A percentile compares a stretch with the other conserved stretches of the same genome.
Evolutionary conservation across 1,140 invertebrate species (phyloP).

Genomic region (Drosophila sechellia): DNA sequence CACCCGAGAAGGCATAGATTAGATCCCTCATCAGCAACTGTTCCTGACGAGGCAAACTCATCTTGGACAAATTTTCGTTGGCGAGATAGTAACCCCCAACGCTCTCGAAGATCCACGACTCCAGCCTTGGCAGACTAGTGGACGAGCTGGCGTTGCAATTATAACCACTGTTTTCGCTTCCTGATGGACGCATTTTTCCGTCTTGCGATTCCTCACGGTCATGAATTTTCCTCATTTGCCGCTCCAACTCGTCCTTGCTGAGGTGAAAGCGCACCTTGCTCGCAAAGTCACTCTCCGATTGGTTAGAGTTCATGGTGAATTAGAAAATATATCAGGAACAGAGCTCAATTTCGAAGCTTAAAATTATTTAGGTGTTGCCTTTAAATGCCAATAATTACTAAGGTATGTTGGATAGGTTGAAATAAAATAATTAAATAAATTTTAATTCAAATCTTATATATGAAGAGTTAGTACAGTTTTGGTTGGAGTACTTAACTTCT

Average conservation of each 20-base stretch:
- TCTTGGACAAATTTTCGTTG: constrained; percentile 46
- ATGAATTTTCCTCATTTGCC: constrained; percentile 20
- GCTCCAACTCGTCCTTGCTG: constrained; percentile 33
- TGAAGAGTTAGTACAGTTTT: too few relatives aligned
- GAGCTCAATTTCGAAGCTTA: background rate
- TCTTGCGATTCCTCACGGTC: background rate
- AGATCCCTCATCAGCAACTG: constrained; percentile 54
- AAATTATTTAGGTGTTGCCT: background rate
- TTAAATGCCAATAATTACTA: background rate
- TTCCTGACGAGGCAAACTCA: constrained; percentile 45
- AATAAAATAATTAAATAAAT: background rate
- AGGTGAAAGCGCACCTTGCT: constrained; percentile 20
- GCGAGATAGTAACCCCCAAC: constrained; percentile 64
- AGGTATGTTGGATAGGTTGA: background rate
- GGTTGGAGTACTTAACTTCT: background rate
- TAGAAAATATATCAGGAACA: constrained; percentile 9
- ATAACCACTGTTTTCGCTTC: background rate
- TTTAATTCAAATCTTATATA: background rate
- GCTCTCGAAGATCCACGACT: constrained; percentile 55
- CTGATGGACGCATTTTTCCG: background rate
- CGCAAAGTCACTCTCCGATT: constrained; percentile 11
- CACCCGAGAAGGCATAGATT: constrained; percentile 69
- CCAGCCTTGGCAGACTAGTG: constrained; percentile 2
- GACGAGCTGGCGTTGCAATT: background rate
- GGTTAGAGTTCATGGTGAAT: constrained; percentile 13